Percentiles rank a stretch among this genome's conserved stretches.
phyloP scores from a whole-genome alignment of 1,140 invertebrate species.

The Zophobas atratus region DNA sequence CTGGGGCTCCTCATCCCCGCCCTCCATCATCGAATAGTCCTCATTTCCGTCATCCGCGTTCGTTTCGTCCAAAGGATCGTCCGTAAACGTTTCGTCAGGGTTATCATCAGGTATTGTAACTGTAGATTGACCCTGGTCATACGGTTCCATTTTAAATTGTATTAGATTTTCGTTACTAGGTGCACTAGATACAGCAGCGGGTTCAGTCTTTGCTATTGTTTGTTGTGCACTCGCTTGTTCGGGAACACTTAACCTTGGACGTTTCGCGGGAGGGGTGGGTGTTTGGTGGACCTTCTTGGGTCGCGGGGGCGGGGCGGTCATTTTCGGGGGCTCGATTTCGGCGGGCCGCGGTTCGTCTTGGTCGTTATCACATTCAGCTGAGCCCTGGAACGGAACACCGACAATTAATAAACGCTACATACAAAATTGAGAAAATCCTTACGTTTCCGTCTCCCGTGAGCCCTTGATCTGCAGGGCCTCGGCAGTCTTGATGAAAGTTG shows the following conservation, averaged over 20 bases:
- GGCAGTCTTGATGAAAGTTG: conserved; percentile 87
- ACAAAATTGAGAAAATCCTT: conserved; percentile 47
- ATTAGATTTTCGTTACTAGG: conserved; percentile 45
- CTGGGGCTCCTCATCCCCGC: conserved; percentile 62
- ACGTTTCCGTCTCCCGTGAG: conserved; percentile 72
- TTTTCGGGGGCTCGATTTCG: conserved; percentile 32
- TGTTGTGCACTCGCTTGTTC: conserved; percentile 1
- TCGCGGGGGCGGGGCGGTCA: conserved; percentile 15
- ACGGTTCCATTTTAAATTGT: conserved; percentile 65
- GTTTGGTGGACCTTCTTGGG: conserved; percentile 54
- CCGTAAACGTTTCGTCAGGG: conserved; percentile 59
- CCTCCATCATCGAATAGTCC: conserved; percentile 64
- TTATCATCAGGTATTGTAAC: conserved; percentile 56
- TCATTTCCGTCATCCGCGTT: conserved; percentile 59
- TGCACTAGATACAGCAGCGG: conserved; percentile 27
- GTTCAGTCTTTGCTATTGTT: conserved; percentile 58
- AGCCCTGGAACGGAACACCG: conserved; percentile 51
- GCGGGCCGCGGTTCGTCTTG: conserved; percentile 46
- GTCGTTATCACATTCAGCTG: conserved; percentile 57
- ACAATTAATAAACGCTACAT: not conserved
- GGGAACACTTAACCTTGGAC: conserved; percentile 56
- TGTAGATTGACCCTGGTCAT: conserved; percentile 57
- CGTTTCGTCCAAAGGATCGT: conserved; percentile 59
- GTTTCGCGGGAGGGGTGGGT: conserved; percentile 51
- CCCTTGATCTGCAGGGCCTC: conserved; percentile 90